Percentiles rank a stretch among this genome's conserved stretches.
Conservation (phyloP, 2,797 vertebrate species). For the Enteromius unitaeniatus region DNA sequence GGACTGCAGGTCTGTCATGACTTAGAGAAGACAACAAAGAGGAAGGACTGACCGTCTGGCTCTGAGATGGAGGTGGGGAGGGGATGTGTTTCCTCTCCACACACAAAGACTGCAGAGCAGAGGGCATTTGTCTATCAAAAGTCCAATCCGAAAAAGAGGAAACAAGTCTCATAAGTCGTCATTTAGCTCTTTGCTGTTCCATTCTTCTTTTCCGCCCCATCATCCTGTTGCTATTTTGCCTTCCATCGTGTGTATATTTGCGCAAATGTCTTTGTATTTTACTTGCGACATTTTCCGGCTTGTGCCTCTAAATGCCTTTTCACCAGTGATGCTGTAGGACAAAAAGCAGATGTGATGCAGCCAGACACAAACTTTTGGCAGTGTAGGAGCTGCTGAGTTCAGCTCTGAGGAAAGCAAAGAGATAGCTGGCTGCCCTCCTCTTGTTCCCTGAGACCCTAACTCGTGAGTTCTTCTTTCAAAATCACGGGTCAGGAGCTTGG, state of each 20-base stretch:
- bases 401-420: neutral
- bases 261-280: neutral
- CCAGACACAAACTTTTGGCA: conserved; percentile 20
- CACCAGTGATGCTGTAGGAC: conserved; percentile 25
- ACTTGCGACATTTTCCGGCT: conserved; percentile 1
- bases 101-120: conserved; percentile 78
- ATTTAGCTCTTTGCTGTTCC: conserved; percentile 9
- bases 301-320: conserved; percentile 33
- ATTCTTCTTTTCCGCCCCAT: conserved; percentile 13
- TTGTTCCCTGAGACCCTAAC: conserved; percentile 99
- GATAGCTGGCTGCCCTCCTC: conserved; percentile 86
- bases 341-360: conserved; percentile 22
- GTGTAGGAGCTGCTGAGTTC: neutral
- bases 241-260: conserved; percentile 5
- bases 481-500: conserved; percentile 99
- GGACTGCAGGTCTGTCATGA: conserved; percentile 66
- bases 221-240: conserved; percentile 11
- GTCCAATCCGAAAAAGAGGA: conserved; percentile 35
- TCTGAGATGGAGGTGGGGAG: conserved; percentile 53
- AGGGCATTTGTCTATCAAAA: conserved; percentile 38
- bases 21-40: conserved; percentile 77
- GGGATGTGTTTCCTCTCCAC: conserved; percentile 69
- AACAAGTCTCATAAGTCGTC: conserved; percentile 39
- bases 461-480: conserved; percentile 97
- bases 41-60: conserved; percentile 68